Evolutionary conservation across 1,140 invertebrate genomes (phyloP), one percentile per base, ranked within the genome.

Genomic region (Drosophila bipectinata): DNA sequence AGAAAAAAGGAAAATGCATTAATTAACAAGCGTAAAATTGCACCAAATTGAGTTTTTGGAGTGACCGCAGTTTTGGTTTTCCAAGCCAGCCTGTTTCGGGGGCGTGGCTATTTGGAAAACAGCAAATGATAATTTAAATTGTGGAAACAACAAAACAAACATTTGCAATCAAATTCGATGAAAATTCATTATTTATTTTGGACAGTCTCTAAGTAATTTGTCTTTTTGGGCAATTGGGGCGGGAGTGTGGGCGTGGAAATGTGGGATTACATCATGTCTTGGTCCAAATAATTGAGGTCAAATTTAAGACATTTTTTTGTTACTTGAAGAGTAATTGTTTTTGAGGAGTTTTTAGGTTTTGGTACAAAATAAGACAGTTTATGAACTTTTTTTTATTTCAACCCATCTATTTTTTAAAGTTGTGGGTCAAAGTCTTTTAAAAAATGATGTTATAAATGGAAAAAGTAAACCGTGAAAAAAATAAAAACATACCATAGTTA

Each of bases 381-480:
- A 21, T 21, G 21, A 21, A 21, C 21, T 21, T 21, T 21, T 21
- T 41, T 41, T 21, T 30, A 21, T 18, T 18, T 32, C 37, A 14
- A 34, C 24, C 57, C 62, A 39, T 63, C 77, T 81, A 57, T 41
- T 34, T 59, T 41, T 60, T 57, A 34, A 24, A n/a, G 51, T 69
- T 83, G 66, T 87, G 78, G 82, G 82, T 85, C 82, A 85, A 85
- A 85, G 82, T 68, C 78, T 85, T 87, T 81, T 66, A 68, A 87
- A 85, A 85, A 82, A 85, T 85, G 82, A 77, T 61, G 73, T 76
- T 76, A 54, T 67, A 75, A 75, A 75, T 28, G 75, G 72, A 75
- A 75, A 75, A 75, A 75, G 72, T 75, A 75, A 75, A 67, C 72
- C 72, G 55, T 67, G 51, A 75, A 30, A 60, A 66, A 71, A 69